These are phyloP conservation scores for Cancer borealis DNA, from an alignment of 2,888 invertebrate genomes.

Conservation along the genomic window DNA sequence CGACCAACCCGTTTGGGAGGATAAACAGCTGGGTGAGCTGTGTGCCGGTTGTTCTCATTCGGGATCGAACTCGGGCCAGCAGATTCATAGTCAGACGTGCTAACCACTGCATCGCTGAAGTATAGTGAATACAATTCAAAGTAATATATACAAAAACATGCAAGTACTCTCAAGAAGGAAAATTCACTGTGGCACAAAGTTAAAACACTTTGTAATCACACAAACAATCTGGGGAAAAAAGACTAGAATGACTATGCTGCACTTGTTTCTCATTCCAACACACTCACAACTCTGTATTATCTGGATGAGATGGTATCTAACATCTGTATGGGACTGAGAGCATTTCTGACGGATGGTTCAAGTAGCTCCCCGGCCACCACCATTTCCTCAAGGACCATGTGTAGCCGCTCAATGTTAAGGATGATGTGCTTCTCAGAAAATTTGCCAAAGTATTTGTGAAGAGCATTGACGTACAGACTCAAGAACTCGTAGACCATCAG, in stretches of 20 bases:
- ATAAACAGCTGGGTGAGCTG: not conserved
- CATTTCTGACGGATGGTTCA: conserved; percentile 72
- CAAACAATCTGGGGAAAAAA: not conserved
- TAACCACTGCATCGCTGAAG: no score
- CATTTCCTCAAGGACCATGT: conserved; percentile 76
- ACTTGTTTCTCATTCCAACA: not conserved
- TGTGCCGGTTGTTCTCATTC: no score
- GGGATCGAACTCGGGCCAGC: no score
- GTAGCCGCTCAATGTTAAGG: conserved; percentile 71
- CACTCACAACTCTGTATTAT: conserved; percentile 44
- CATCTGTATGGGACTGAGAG: conserved; percentile 69
- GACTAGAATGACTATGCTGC: not conserved
- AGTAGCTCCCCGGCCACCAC: conserved; percentile 74
- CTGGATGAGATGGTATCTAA: conserved; percentile 64
- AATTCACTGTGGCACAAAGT: not conserved
- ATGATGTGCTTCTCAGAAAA: conserved; percentile 72
- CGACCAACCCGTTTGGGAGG: not conserved
- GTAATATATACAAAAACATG: not conserved
- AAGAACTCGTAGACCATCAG: conserved; percentile 75
- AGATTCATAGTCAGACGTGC: no score
- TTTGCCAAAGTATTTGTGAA: conserved; percentile 74
- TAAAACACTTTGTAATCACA: not conserved
- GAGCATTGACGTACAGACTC: conserved; percentile 66
- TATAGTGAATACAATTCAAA: not conserved
- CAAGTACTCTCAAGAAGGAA: not conserved